phyloP scores from a whole-genome alignment of 2,888 invertebrate species.

The Troides oblongomaculatus region DNA sequence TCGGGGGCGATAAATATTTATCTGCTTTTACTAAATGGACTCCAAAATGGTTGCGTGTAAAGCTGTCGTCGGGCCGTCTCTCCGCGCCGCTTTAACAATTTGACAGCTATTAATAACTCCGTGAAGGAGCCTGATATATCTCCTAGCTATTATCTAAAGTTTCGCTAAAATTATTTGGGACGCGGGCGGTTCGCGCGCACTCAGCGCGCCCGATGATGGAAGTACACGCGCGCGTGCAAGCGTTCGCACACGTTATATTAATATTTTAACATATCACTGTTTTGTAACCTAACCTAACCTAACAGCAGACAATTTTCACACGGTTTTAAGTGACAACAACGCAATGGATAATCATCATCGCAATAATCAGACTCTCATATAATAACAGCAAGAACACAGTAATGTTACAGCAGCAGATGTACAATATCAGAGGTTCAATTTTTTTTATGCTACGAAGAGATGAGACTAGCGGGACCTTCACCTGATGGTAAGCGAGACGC shows the following conservation, averaged over 20 bases:
- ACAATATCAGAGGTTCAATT: no score
- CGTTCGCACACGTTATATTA: slow-evolving; percentile 19
- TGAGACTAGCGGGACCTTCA: no score
- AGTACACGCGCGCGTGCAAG: slow-evolving; percentile 47
- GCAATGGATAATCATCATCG: no score
- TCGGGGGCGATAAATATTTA: slow-evolving; percentile 71
- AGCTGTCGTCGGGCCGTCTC: slow-evolving; percentile 65
- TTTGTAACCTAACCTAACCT: no score
- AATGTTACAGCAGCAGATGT: no score
- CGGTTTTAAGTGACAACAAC: no score
- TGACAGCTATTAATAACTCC: slow-evolving; percentile 54
- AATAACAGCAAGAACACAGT: no score
- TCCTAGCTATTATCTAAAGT: slow-evolving; percentile 39
- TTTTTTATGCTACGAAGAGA: no score
- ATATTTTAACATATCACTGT: not conserved
- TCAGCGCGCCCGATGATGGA: slow-evolving; percentile 61
- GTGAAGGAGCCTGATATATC: slow-evolving; percentile 39
- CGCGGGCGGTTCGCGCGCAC: slow-evolving; percentile 52
- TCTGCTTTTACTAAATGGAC: slow-evolving; percentile 76
- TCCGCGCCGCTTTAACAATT: slow-evolving; percentile 63
- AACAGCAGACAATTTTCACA: no score
- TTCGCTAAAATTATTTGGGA: slow-evolving; percentile 45
- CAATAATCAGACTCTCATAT: no score
- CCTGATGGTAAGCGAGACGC: no score
- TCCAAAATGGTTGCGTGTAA: slow-evolving; percentile 65